Base-by-base conservation (phyloP, 1,140 invertebrate species). In the Apis dorsata region DNA sequence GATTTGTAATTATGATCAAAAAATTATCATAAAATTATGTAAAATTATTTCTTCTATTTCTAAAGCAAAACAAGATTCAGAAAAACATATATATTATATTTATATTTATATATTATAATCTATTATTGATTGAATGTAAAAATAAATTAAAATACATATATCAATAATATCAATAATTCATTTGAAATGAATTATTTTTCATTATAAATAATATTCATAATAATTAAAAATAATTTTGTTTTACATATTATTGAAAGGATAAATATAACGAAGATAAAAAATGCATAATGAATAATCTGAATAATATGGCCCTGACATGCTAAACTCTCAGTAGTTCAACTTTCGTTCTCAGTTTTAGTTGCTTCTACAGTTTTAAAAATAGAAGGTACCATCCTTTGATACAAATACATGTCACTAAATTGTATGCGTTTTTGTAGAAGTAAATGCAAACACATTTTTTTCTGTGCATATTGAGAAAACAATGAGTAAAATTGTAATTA, bases 341-440 rank as follows among this genome's bases (percentile, higher is more conserved):
- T 92, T 92, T 91, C 89, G 81, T 91, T 91, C 90, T 92, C 91
- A 91, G 89, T 92, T 92, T 92, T 92, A 90, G 90, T 85, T 88
- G 87, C 85, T 81, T 79, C n/a, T 65, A 81, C 60, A n/a, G 60
- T 70, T 81, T 86, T 77, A 68, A 72, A 86, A 87, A 81, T 83
- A 69, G 73, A 79, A 62, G 28, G 28, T 28, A 65, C 21, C 59
- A 68, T 72, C 60, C 57, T 60, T 28, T 62, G n/a, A 83, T 60
- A 76, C 71, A 69, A 69, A 80, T 65, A 68, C 55, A n/a, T 34
- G 63, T 81, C 44, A 76, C 53, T 1, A 21, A 53, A 71, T 79
- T 73, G 53, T 57, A 66, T n/a, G 12, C 63, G 21, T 68, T 73
- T 15, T 44, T 13, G 2, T 13, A 68, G 12, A 73, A 78, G 57